phyloP scores from a whole-genome alignment of 1,140 invertebrate species.

The Scaptomyza hsui region DNA sequence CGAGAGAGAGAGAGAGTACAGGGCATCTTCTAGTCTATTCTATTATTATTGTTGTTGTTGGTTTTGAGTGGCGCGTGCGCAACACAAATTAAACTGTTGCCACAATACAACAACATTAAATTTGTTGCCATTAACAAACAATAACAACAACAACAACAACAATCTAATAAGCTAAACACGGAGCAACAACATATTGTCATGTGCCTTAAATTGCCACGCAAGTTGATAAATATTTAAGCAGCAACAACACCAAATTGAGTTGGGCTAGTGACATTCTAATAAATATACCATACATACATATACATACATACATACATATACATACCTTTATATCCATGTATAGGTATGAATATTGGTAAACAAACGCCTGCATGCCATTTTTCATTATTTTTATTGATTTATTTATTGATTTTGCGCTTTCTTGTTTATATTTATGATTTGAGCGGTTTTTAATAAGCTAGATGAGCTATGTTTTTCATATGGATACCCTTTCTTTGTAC shows the following conservation, averaged over 20 bases:
- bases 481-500: no score
- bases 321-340: conserved; percentile 3
- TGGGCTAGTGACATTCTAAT: conserved; percentile 60
- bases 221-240: conserved; percentile 74
- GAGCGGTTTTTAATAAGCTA: conserved; percentile 13
- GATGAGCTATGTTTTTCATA: no score
- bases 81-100: conserved; percentile 40
- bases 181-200: conserved; percentile 64
- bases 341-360: conserved; percentile 28
- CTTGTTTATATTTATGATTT: conserved; percentile 30
- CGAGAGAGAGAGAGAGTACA: no score
- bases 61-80: conserved; percentile 50
- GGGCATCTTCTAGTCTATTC: no score
- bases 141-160: conserved; percentile 9
- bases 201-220: conserved; percentile 76
- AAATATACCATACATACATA: conserved; percentile 29
- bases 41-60: no score
- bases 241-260: conserved; percentile 30
- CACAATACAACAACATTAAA: no score
- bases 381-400: neutral
- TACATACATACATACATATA: neutral
- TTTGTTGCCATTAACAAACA: conserved; percentile 48
- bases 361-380: conserved; percentile 21
- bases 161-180: conserved; percentile 51
- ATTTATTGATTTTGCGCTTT: neutral